Base-by-base conservation (phyloP, 2,113 vertebrate genomes). In the Daphoenositta chrysoptera region DNA sequence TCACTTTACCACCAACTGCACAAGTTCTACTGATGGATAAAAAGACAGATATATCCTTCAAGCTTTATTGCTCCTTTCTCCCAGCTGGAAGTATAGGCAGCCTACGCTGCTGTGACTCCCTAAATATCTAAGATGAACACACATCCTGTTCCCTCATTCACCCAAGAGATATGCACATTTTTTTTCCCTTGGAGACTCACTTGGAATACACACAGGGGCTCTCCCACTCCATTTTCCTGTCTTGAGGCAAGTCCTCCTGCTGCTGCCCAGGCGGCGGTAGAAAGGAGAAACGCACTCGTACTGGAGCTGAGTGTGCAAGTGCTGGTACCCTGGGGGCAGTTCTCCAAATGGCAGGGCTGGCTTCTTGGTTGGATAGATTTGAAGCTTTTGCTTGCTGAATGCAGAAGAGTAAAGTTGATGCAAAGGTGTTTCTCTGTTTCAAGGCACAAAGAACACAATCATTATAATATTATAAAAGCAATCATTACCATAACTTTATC, bases 151-250 rank as follows among this genome's bases (percentile, higher is more conserved):
- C 54, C 60, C 31, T 39, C 30, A 44, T 63, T 33, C 69, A 44
- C 33, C 21, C 30, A 65, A 83, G 66, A 48, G n/a, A 66, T 8
- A 31, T 33, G 51, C 40, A 35, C 15, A 3, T 33, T 44, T 80
- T 50, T 50, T 81, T 65, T 22, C 33, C 31, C 27, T 50, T 48
- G 31, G 81, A 66, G 35, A 98, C 98, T 99, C 98, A 99, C 99
- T 99, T 96, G 99, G 99, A 87, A 99, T 97, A 78, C 99, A 99
- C 68, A 99, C 98, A 26, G 99, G 99, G 77, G 99, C 99, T 68
- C 98, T 98, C 37, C 99, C 99, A 45, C 99, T 99, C 99, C 99
- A 99, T 95, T 99, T 99, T 17, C 99, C 99, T 4, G 99, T 99
- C 97, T 99, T 99, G 56, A 99, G 97, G 95, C 99, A 99, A 3